Percentiles rank a stretch among this genome's conserved stretches.
Evolutionary conservation across 2,113 vertebrate species (phyloP).

Genomic region (Gadus macrocephalus): DNA sequence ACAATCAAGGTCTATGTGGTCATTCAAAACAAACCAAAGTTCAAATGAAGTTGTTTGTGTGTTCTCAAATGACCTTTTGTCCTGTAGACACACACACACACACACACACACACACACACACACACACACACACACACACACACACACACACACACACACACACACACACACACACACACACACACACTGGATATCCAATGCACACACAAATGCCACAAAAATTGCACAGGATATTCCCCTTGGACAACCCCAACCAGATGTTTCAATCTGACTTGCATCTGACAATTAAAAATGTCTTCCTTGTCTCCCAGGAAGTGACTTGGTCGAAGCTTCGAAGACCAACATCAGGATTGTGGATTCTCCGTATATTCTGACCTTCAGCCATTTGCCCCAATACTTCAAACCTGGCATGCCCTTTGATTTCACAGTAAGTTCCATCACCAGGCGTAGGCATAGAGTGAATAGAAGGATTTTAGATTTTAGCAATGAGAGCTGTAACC

Average conservation of each 20-base stretch:
- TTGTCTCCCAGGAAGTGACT: conserved; percentile 79
- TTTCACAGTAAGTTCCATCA: conserved; percentile 52
- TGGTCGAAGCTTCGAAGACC: conserved; percentile 76
- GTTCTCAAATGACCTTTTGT: conserved; percentile 13
- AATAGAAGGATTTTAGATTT: neutral
- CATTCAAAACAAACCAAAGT: no score
- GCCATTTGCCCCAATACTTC: conserved; percentile 77
- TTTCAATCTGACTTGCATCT: no score
- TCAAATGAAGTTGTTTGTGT: neutral
- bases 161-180: neutral
- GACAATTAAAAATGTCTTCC: neutral
- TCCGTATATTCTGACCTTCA: conserved; percentile 82
- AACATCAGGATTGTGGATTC: conserved; percentile 82
- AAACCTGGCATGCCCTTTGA: conserved; percentile 84
- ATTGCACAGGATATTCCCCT: no score
- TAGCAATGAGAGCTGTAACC: no score
- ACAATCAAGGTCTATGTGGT: no score
- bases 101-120: conserved; percentile 5
- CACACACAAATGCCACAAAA: no score
- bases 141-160: conserved; percentile 13
- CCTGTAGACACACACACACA: conserved; percentile 8
- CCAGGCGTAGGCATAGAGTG: no score
- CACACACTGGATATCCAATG: no score
- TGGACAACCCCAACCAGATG: no score
- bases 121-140: conserved; percentile 13